These are phyloP conservation scores for Chaenodraco wilsoni DNA, from an alignment of 2,797 vertebrate genomes.

Conservation along the genomic window DNA sequence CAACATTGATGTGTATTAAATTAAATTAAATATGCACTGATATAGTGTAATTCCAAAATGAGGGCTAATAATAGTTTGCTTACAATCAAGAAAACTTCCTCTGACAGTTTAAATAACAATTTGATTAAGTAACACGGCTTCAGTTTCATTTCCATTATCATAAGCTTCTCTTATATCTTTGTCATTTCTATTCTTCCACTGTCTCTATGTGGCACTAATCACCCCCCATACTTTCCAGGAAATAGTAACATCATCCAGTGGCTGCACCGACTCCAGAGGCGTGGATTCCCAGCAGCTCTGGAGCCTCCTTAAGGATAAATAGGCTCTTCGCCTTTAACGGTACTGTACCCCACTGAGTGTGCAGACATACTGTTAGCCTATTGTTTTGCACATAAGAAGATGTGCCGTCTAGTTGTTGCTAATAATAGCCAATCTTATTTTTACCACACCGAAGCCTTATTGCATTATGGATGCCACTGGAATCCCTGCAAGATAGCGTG, in stretches of 20 bases:
- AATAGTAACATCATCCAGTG: conserved; percentile 52
- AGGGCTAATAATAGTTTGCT: not conserved
- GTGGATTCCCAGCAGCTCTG: conserved; percentile 70
- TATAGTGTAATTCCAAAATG: no score
- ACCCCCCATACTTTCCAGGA: conserved; percentile 54
- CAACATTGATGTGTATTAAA: not conserved
- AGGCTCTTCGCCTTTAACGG: conserved; percentile 54
- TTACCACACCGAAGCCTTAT: conserved; percentile 61
- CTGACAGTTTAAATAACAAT: not conserved
- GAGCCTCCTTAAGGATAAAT: conserved; percentile 35
- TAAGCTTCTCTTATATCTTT: not conserved
- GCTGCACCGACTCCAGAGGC: conserved; percentile 70
- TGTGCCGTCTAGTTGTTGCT: conserved; percentile 52
- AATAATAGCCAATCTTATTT: conserved; percentile 64
- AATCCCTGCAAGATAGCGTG: conserved; percentile 74
- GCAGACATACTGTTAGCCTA: conserved; percentile 43
- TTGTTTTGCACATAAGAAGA: conserved; percentile 40
- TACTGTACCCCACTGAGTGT: conserved; percentile 27
- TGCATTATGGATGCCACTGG: conserved; percentile 77
- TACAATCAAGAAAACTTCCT: not conserved
- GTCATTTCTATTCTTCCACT: not conserved
- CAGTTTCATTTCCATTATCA: not conserved
- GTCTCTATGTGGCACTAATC: conserved; percentile 52
- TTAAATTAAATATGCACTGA: no score
- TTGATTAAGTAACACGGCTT: not conserved